Percentiles rank a stretch among this genome's conserved stretches.
Conservation (phyloP, 2,888 invertebrate genomes). For the Callinectes sapidus region DNA sequence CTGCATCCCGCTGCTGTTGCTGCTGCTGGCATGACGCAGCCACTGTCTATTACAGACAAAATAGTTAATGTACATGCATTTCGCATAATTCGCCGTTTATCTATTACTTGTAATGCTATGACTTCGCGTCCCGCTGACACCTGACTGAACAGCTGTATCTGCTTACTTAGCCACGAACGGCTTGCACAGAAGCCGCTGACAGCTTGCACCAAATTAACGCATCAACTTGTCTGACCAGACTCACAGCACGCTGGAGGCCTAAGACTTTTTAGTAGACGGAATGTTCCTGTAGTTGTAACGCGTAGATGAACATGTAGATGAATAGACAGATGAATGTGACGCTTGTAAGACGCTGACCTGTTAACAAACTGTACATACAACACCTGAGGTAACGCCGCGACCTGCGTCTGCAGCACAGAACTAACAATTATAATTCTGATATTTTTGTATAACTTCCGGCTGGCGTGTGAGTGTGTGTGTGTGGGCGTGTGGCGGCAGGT, state of each 20-base stretch:
- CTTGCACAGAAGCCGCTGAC: slow-evolving; percentile 5
- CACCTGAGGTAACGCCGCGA: not conserved
- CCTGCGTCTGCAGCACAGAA: not conserved
- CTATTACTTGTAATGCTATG: not conserved
- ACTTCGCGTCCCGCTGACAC: not conserved
- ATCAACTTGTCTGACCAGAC: not conserved
- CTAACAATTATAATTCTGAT: not conserved
- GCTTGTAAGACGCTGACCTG: not conserved
- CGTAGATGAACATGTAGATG: not conserved
- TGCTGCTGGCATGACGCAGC: not conserved
- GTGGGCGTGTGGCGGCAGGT: not conserved
- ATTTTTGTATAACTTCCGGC: not conserved
- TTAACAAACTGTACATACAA: slow-evolving; percentile 24
- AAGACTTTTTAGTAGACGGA: not conserved
- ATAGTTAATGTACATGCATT: not conserved
- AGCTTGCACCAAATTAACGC: not conserved
- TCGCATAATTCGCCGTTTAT: not conserved
- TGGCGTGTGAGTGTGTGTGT: slow-evolving; percentile 9
- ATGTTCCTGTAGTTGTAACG: slow-evolving; percentile 3
- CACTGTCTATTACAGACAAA: not conserved
- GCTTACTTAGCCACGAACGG: not conserved
- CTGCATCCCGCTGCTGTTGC: not conserved
- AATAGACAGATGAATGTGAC: not conserved
- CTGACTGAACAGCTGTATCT: not conserved
- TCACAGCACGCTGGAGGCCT: not conserved